phyloP scores from a whole-genome alignment of 2,888 invertebrate species.

The Lasioglossum vierecki region DNA sequence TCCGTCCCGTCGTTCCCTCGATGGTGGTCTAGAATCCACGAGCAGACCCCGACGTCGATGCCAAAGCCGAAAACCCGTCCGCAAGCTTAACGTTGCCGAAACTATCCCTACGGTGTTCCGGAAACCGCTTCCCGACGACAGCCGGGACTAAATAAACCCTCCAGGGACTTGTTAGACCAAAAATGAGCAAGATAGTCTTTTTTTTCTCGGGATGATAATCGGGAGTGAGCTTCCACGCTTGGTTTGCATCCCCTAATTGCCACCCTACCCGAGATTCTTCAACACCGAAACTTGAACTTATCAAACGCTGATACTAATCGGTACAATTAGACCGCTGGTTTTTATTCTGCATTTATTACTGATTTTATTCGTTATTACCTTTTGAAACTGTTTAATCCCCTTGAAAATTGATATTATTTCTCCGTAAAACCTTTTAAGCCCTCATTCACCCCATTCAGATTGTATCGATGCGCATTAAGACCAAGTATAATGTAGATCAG shows the following conservation, averaged over 20 bases:
- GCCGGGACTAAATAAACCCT: slow-evolving; percentile 31
- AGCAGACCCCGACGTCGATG: slow-evolving; percentile 41
- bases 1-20: slow-evolving; percentile 57
- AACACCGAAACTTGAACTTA: background rate
- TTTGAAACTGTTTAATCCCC: too few species aligned
- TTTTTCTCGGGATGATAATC: slow-evolving; percentile 25
- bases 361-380: too few species aligned
- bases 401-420: too few species aligned
- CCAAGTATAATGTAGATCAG: too few species aligned
- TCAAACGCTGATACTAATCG: background rate
- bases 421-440: too few species aligned
- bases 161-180: slow-evolving; percentile 54
- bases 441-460: too few species aligned
- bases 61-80: slow-evolving; percentile 63
- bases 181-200: slow-evolving; percentile 23
- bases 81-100: slow-evolving; percentile 52
- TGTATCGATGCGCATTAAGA: too few species aligned
- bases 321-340: background rate
- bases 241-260: slow-evolving; percentile 8
- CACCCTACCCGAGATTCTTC: background rate
- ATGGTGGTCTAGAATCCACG: slow-evolving; percentile 32
- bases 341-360: background rate
- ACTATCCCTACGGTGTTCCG: slow-evolving; percentile 39
- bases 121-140: slow-evolving; percentile 35
- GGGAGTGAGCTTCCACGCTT: background rate